Conservation (phyloP, 1,140 invertebrate species). For the Manduca sexta region DNA sequence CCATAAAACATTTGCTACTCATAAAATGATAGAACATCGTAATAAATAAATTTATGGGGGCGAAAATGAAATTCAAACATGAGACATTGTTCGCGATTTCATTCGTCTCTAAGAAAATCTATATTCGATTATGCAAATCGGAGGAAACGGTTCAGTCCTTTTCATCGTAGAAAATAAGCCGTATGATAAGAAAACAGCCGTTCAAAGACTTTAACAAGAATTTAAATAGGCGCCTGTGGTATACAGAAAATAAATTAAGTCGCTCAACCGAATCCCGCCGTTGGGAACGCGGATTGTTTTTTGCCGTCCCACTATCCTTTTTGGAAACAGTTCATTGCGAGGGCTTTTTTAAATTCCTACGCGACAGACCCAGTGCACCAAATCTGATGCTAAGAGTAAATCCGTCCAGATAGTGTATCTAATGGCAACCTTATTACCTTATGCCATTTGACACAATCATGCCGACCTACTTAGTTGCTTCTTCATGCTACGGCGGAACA, state of each 20-base stretch:
- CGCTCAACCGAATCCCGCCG: constrained; percentile 21
- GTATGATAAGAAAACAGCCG: background rate
- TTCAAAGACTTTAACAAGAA: constrained; percentile 9
- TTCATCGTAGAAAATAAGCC: background rate
- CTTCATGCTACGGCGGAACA: no score
- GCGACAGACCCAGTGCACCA: no score
- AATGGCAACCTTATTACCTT: no score
- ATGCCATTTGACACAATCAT: no score
- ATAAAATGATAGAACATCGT: no score
- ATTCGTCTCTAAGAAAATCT: background rate
- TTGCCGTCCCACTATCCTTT: background rate
- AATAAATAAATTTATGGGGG: background rate
- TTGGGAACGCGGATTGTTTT: constrained; percentile 20
- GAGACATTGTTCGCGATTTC: constrained; percentile 2
- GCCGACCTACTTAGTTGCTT: no score
- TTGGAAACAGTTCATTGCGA: no score
- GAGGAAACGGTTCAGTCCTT: background rate
- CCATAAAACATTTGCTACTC: no score
- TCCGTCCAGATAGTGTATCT: no score
- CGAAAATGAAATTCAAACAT: constrained; percentile 3
- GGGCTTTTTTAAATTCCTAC: no score
- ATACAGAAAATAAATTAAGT: constrained; percentile 33
- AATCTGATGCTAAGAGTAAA: no score
- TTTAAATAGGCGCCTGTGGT: constrained; percentile 28
- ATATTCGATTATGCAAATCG: constrained; percentile 2